Percentiles rank a stretch among this genome's conserved stretches.
phyloP scores from a whole-genome alignment of 2,888 invertebrate genomes.

The Lasioglossum pauxillum region DNA sequence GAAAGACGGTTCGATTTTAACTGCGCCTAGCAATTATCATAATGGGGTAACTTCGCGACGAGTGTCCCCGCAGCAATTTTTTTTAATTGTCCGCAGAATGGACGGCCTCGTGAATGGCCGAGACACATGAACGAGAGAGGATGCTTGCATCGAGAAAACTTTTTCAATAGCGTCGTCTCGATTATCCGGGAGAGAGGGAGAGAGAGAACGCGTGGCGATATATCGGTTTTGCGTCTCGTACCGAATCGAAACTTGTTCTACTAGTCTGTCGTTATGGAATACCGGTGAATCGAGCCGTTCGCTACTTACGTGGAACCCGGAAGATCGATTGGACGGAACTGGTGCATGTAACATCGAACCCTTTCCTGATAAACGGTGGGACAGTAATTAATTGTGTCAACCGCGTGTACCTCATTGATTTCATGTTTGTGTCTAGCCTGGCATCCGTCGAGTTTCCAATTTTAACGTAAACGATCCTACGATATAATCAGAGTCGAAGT shows the following conservation, averaged over 20 bases:
- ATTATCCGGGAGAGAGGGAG: slow-evolving; percentile 8
- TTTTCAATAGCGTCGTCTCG: slow-evolving; percentile 40
- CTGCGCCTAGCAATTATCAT: neutral
- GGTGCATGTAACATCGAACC: slow-evolving; percentile 44
- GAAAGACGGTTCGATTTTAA: neutral
- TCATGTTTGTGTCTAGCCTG: neutral
- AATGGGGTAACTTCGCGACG: neutral
- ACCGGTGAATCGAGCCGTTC: slow-evolving; percentile 60
- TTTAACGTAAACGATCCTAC: slow-evolving; percentile 15
- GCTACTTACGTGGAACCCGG: slow-evolving; percentile 66
- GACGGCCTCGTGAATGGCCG: slow-evolving; percentile 22
- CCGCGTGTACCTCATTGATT: neutral
- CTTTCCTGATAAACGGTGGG: slow-evolving; percentile 47
- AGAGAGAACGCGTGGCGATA: slow-evolving; percentile 14
- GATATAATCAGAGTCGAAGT: neutral
- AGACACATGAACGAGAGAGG: slow-evolving; percentile 23
- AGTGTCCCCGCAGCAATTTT: slow-evolving; percentile 3
- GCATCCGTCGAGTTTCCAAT: neutral
- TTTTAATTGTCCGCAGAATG: slow-evolving; percentile 23
- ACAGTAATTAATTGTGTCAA: slow-evolving; percentile 48
- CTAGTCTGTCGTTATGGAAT: slow-evolving; percentile 60
- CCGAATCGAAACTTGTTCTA: slow-evolving; percentile 60
- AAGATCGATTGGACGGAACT: slow-evolving; percentile 64
- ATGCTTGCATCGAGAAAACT: slow-evolving; percentile 2
- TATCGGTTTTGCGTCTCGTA: slow-evolving; percentile 40